Evolutionary conservation across 2,113 vertebrate species (phyloP).

Genomic region (Platysternon megacephalum): DNA sequence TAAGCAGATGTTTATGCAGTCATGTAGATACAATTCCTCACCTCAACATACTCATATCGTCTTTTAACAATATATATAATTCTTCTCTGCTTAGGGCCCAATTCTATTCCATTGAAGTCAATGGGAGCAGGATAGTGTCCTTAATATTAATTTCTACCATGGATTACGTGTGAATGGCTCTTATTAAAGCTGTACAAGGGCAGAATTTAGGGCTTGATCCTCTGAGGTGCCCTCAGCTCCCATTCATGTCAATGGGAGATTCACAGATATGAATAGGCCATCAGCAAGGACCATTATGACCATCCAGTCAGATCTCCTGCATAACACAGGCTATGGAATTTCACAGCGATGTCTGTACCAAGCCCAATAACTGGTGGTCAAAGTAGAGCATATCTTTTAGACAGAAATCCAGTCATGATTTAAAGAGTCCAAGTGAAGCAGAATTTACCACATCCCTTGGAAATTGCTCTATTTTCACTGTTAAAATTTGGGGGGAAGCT

Average conservation of each 20-base stretch:
- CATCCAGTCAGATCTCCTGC: background rate
- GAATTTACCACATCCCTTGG: background rate
- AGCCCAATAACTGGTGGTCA: background rate
- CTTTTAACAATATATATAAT: background rate
- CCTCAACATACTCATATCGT: background rate
- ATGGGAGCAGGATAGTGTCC: background rate
- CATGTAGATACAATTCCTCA: rapidly evolving
- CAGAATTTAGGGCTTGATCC: background rate
- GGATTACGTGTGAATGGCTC: background rate
- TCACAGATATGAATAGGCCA: background rate
- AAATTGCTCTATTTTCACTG: background rate
- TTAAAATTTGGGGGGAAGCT: background rate
- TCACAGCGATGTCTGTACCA: background rate
- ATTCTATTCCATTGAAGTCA: background rate
- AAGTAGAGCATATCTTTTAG: background rate
- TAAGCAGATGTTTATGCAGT: background rate
- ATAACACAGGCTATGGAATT: rapidly evolving
- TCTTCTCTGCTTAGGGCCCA: background rate
- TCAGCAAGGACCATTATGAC: background rate
- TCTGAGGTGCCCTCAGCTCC: background rate
- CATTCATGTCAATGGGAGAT: background rate
- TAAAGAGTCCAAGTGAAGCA: background rate
- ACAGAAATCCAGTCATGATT: background rate
- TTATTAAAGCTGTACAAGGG: background rate
- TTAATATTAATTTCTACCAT: background rate